Percentiles rank a stretch among this genome's conserved stretches.
Conservation (phyloP, 2,113 vertebrate species). For the Rallus limicola region DNA sequence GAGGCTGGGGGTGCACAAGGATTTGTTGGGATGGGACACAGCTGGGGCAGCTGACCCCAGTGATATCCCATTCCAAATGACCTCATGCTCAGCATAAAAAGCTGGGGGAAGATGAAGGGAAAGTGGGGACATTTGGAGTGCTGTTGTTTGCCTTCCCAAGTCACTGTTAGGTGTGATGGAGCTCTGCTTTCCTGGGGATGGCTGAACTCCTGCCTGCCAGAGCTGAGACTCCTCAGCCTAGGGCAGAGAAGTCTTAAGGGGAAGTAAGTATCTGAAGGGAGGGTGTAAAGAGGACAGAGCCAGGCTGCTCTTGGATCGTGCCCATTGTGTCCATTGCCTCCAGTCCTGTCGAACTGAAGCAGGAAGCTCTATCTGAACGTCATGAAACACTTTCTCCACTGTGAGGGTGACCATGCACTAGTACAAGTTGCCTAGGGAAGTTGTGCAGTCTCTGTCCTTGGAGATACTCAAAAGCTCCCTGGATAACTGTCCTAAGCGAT, state of each 20-base stretch:
- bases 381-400: neutral
- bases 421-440: neutral
- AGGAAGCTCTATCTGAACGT: neutral
- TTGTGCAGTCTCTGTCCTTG: neutral
- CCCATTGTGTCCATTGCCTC: neutral
- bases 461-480: neutral
- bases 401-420: neutral
- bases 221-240: neutral
- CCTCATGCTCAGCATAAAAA: neutral
- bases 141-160: neutral
- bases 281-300: neutral
- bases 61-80: too few species aligned
- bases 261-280: neutral
- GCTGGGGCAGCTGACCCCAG: too few species aligned
- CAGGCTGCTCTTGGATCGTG: neutral
- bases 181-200: neutral
- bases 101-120: neutral
- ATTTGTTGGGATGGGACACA: too few species aligned
- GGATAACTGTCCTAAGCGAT: neutral
- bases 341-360: neutral
- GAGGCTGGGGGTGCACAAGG: too few species aligned
- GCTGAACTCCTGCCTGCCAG: neutral
- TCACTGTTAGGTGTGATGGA: accelerated
- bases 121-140: accelerated
- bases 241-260: neutral